Base-by-base conservation (phyloP, 2,113 vertebrate genomes). In the Boleophthalmus pectinirostris region DNA sequence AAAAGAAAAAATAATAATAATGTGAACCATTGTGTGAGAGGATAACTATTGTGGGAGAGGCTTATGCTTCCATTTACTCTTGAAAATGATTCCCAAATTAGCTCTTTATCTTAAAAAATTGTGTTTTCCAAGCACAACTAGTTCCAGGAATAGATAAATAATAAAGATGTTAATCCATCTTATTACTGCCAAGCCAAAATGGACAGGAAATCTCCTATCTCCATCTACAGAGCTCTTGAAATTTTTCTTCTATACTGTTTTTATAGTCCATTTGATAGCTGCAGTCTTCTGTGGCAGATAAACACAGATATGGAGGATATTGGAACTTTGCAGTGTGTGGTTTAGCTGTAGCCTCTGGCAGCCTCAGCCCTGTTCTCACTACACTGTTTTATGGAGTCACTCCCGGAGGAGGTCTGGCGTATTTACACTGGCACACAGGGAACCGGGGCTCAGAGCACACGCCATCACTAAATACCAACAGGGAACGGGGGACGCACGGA, bases 351-450 rank as follows among this genome's bases (percentile, higher is more conserved):
- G 29, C 79, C 80, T 70, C 81, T 81, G 82, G 82, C 86, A 81
- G 79, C 18, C 79, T 68, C 13, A 72, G 77, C 72, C 81, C 74
- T 72, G 56, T 58, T 53, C 78, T 82, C 85, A 85, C 73, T 81
- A 82, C 68, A 64, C 78, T 87, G 75, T 89, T 90, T 90, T 80
- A 89, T 90, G 86, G 79, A 77, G 82, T 85, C 74, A 66, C 72
- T 75, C 80, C 83, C 83, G 58, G 70, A 90, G 82, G 87, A 86
- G 69, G 49, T 80, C 57, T 73, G 68, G 75, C 75, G 85, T 91
- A 85, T 89, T 90, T 90, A 86, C 85, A 84, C 77, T 70, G 82
- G 77, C 80, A 81, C 66, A 81, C 68, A 82, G 79, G 69, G 82
- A 74, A 86, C 71, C 73, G 80, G 69, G 66, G 45, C 85, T 82